A percentile compares a stretch with the other conserved stretches of the same genome.
phyloP scores from a whole-genome alignment of 2,797 vertebrate species.

The Balearica regulorum region DNA sequence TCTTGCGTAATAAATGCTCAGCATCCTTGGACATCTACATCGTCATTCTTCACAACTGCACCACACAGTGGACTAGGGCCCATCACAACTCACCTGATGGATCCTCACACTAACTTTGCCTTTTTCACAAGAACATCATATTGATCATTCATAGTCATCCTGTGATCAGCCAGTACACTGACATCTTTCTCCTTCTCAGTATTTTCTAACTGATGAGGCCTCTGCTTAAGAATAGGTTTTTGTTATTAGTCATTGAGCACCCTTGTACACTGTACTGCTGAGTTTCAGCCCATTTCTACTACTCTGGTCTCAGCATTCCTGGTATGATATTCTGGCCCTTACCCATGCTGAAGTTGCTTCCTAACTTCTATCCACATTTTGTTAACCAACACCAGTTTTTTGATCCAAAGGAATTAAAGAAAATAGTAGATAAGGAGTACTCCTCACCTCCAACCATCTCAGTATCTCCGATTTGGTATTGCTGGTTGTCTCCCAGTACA shows the following conservation, averaged over 20 bases:
- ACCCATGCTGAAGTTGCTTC: not conserved
- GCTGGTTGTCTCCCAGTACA: not conserved
- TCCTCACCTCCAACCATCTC: not conserved
- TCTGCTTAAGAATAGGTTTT: not conserved
- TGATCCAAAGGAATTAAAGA: not conserved
- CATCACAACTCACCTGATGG: not conserved
- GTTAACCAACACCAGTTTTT: not conserved
- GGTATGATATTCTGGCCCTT: not conserved
- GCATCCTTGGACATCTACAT: too few species aligned
- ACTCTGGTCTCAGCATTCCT: not conserved
- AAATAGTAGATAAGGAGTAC: not conserved
- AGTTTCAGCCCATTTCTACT: not conserved
- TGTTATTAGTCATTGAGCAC: slow-evolving; percentile 15
- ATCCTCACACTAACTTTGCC: not conserved
- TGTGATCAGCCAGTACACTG: not conserved
- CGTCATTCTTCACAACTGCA: not conserved
- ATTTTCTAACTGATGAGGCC: slow-evolving; percentile 40
- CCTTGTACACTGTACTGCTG: not conserved
- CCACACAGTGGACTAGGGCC: not conserved
- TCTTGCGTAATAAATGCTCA: not conserved
- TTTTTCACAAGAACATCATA: not conserved
- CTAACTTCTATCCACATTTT: not conserved
- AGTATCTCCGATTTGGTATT: not conserved
- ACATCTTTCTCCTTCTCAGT: slow-evolving; percentile 39
- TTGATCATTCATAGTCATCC: slow-evolving; percentile 2